Evolutionary conservation across 2,113 vertebrate species (phyloP).

Genomic region (Pristiophorus japonicus): DNA sequence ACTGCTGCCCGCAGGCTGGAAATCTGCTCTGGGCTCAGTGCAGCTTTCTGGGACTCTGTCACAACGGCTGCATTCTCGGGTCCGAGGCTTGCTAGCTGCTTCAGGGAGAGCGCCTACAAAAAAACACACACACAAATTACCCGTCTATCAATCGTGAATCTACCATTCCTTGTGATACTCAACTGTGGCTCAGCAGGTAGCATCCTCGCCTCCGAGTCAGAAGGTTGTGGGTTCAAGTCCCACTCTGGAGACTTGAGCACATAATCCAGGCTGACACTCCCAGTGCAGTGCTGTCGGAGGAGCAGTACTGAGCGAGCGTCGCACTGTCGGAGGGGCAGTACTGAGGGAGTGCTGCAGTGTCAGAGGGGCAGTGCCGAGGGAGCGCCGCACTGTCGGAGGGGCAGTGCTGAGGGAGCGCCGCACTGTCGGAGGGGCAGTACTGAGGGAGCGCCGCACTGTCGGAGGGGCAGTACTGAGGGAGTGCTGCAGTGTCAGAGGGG

Average conservation of each 20-base stretch:
- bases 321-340: neutral
- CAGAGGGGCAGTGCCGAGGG: too few species aligned
- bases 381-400: too few species aligned
- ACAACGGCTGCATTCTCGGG: constrained; percentile 61
- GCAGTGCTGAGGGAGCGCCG: too few species aligned
- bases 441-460: too few species aligned
- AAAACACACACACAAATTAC: neutral
- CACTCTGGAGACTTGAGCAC: neutral
- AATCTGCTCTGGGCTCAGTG: constrained; percentile 53
- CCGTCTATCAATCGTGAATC: neutral
- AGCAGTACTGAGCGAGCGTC: too few species aligned
- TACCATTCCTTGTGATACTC: neutral
- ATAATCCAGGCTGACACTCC: neutral
- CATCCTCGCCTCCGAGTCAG: neutral
- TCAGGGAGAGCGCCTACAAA: constrained; percentile 56
- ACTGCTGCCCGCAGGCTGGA: constrained; percentile 57
- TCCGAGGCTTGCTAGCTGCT: constrained; percentile 61
- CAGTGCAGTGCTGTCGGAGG: neutral
- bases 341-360: too few species aligned
- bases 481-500: too few species aligned
- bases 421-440: too few species aligned
- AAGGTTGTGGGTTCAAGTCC: neutral
- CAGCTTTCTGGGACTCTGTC: constrained; percentile 49
- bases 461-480: too few species aligned
- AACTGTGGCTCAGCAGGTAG: neutral